Percentiles rank a stretch among this genome's conserved stretches.
Conservation (phyloP, 2,797 vertebrate species). For the Arctocebus calabarensis region DNA sequence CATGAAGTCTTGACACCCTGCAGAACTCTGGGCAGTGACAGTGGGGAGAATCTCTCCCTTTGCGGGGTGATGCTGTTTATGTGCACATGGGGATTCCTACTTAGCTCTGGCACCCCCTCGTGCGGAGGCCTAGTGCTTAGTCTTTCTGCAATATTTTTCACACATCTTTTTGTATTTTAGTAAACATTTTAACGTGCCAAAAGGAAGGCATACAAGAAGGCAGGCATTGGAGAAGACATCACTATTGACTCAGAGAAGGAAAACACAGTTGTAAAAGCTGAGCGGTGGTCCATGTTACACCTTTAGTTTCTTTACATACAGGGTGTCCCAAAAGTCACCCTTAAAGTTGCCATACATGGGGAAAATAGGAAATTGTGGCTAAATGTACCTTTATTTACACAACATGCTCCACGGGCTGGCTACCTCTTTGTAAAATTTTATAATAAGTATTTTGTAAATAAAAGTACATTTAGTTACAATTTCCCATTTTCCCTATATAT, state of each 20-base stretch:
- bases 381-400: no score
- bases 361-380: no score
- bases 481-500: no score
- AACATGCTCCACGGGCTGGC: no score
- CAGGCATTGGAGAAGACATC: not conserved
- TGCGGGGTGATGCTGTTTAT: not conserved
- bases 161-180: not conserved
- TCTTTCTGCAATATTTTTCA: not conserved
- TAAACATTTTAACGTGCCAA: not conserved
- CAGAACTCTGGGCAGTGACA: rapidly evolving
- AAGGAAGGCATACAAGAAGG: not conserved
- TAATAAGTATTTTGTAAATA: no score
- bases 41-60: not conserved
- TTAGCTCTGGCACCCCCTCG: not conserved
- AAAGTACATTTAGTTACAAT: no score
- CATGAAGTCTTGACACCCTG: not conserved
- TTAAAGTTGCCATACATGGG: no score
- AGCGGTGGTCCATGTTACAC: not conserved
- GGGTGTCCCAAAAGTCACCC: no score
- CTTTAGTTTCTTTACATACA: not conserved
- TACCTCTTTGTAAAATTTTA: no score
- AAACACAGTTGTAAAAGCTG: not conserved
- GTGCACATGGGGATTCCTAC: not conserved
- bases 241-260: not conserved
- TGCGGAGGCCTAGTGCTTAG: not conserved